Conservation (phyloP, 2,888 invertebrate genomes). For the Drosophila mettleri region DNA sequence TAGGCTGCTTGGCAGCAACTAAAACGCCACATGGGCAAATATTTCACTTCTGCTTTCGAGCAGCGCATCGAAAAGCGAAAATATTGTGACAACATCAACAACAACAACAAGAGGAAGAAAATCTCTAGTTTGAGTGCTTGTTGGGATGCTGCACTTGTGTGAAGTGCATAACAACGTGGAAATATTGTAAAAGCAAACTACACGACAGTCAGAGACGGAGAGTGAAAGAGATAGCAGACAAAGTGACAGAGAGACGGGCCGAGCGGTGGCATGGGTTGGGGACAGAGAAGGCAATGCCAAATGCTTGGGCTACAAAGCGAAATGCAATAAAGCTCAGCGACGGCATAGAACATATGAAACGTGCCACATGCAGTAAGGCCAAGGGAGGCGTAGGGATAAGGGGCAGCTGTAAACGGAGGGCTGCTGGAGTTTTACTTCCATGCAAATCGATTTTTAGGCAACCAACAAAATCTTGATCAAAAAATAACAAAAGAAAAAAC, state of each 20-base stretch:
- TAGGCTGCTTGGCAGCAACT: slow-evolving; percentile 60
- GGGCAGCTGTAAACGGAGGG: slow-evolving; percentile 7
- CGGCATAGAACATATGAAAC: slow-evolving; percentile 39
- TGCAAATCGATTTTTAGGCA: slow-evolving; percentile 67
- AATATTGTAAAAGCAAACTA: slow-evolving; percentile 76
- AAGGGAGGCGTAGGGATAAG: too few species aligned
- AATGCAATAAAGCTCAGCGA: slow-evolving; percentile 64
- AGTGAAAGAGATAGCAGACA: neutral
- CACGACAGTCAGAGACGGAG: slow-evolving; percentile 29
- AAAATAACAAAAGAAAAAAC: too few species aligned
- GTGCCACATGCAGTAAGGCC: slow-evolving; percentile 13
- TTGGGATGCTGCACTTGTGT: slow-evolving; percentile 67
- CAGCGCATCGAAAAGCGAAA: slow-evolving; percentile 78
- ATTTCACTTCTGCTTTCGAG: slow-evolving; percentile 80
- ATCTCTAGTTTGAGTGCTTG: slow-evolving; percentile 59
- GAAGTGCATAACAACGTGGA: slow-evolving; percentile 79
- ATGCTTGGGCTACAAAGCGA: slow-evolving; percentile 46
- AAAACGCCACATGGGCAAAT: slow-evolving; percentile 75
- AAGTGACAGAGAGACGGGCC: neutral
- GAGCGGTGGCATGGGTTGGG: neutral
- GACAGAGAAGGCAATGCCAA: slow-evolving; percentile 37
- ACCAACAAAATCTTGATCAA: neutral
- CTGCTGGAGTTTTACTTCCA: slow-evolving; percentile 27
- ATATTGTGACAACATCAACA: slow-evolving; percentile 74
- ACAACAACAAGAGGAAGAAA: slow-evolving; percentile 43